phyloP scores from a whole-genome alignment of 2,888 invertebrate genomes.

The Zygaena filipendulae region DNA sequence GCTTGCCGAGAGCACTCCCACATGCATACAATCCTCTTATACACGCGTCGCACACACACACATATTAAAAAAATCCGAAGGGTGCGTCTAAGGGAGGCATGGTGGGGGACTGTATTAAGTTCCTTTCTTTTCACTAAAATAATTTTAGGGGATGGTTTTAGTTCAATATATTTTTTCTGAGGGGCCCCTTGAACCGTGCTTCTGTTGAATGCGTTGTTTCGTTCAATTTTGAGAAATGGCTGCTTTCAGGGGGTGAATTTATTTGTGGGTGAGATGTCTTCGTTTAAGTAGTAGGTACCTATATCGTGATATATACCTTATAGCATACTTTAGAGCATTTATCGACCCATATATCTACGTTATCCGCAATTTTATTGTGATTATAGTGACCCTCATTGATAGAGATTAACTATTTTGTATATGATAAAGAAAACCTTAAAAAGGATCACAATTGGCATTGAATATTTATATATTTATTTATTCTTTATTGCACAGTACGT shows the following conservation, averaged over 20 bases:
- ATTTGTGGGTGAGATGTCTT: conserved; percentile 43
- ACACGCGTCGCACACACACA: conserved; percentile 23
- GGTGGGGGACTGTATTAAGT: conserved; percentile 68
- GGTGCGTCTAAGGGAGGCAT: conserved; percentile 51
- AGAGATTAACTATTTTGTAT: too few relatives aligned
- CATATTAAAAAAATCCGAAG: conserved; percentile 24
- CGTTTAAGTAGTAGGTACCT: conserved; percentile 25
- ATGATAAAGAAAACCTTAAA: too few relatives aligned
- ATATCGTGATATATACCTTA: too few relatives aligned
- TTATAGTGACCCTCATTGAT: too few relatives aligned
- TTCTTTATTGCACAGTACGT: too few relatives aligned
- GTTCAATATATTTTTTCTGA: conserved; percentile 61
- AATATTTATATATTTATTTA: too few relatives aligned
- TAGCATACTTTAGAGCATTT: too few relatives aligned
- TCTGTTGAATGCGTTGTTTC: conserved; percentile 43
- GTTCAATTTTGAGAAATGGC: conserved; percentile 60
- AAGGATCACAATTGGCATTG: too few relatives aligned
- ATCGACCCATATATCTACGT: too few relatives aligned
- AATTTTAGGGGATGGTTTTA: conserved; percentile 68
- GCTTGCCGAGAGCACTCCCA: conserved; percentile 50
- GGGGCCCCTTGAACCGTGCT: conserved; percentile 33
- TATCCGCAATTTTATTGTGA: too few relatives aligned
- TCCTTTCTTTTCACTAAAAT: conserved; percentile 70
- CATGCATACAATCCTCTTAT: conserved; percentile 21
- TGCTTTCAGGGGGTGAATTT: conserved; percentile 27